These are phyloP conservation scores for Drosophila lini DNA, from an alignment of 1,140 invertebrate species.

Conservation along the genomic window DNA sequence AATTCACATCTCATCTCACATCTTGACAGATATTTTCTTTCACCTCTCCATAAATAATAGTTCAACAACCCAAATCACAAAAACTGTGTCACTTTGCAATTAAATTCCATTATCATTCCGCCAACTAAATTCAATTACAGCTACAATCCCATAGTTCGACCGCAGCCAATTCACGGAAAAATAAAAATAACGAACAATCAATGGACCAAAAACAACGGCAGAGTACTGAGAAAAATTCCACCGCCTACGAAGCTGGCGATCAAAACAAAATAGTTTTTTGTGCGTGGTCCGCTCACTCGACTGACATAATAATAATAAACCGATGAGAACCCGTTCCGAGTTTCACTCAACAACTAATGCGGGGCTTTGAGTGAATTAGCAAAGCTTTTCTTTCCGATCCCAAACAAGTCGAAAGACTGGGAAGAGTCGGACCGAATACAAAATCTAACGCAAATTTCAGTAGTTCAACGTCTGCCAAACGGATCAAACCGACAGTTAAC, in stretches of 20 bases:
- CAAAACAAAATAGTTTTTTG: conserved; percentile 75
- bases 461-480: conserved; percentile 55
- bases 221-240: conserved; percentile 9
- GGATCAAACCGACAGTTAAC: conserved; percentile 20
- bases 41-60: conserved; percentile 5
- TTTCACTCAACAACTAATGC: conserved; percentile 58
- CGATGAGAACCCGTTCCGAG: conserved; percentile 63
- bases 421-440: not conserved
- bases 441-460: conserved; percentile 56
- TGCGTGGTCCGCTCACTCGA: conserved; percentile 20
- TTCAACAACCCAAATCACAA: conserved; percentile 21
- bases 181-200: conserved; percentile 11
- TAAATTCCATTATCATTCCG: conserved; percentile 40
- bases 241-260: conserved; percentile 58
- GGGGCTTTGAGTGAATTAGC: conserved; percentile 28
- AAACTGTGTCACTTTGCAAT: conserved; percentile 65
- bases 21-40: not conserved
- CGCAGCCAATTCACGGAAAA: conserved; percentile 14
- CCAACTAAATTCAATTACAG: conserved; percentile 32
- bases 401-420: conserved; percentile 17
- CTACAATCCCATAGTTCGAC: conserved; percentile 14
- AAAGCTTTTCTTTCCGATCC: conserved; percentile 27
- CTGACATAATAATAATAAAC: conserved; percentile 36
- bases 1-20: not conserved
- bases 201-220: conserved; percentile 6